Evolutionary conservation across 2,888 invertebrate genomes (phyloP), one percentile per base, ranked within the genome.

Genomic region (Eupithecia dodoneata): DNA sequence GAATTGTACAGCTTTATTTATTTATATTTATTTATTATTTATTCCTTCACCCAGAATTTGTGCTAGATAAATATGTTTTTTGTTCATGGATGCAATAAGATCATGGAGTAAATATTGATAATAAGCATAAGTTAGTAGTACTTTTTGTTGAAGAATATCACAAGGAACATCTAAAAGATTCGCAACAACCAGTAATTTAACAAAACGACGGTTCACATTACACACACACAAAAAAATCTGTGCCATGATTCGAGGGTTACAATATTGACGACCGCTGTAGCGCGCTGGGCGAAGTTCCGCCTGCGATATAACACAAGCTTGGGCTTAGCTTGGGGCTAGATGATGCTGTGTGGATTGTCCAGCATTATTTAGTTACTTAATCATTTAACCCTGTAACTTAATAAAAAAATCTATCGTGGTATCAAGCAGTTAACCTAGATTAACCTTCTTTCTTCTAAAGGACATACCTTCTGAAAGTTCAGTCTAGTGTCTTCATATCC

Each of bases 401-500:
- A 18, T 18, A 18, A 59, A 59, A 59, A 59, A 59, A 59, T 18
- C 18, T 59, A 41, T 65, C 10, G 3, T 47, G 3, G 13, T 66
- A 66, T 15, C 42, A 15, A 66, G 15, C 15, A 30, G 42, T 44
- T 67, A 67, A 67, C 1, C 44, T 7, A 12, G 69, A n/a, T 47
- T 47, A 45, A 47, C 2, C 12, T 18, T 10, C 12, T 47, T 47
- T 18, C 18, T 69, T 9, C 69, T 45, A 44, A 69, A 59, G n/a
- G 3, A n/a, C 55, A 13, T 67, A 95, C 93, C 91, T 94, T 92
- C 83, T 96, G 95, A 83, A 93, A 96, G 86, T 96, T 96, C 81
- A 95, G 93, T 80, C 96, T 93, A 0, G 96, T 96, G n/a, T 95
- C 95, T 76, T 94, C 92, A 84, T 96, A 95, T 13, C 96, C 96